phyloP scores from a whole-genome alignment of 2,888 invertebrate species.

The Achlya flavicornis region DNA sequence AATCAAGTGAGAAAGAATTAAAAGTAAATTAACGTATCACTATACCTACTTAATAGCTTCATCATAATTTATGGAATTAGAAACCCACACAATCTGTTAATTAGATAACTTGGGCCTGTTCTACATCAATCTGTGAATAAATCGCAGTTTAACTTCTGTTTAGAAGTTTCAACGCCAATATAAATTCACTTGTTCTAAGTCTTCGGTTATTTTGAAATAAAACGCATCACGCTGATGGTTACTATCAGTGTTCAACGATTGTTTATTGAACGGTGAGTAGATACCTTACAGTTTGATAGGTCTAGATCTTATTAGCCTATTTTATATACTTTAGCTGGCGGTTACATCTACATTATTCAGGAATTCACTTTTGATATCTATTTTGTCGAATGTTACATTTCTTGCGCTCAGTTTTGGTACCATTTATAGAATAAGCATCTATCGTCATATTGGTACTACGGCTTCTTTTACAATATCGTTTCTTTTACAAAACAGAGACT shows the following conservation, averaged over 20 bases:
- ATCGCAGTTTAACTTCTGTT: not conserved
- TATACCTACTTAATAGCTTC: not conserved
- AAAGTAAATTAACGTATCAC: slow-evolving; percentile 16
- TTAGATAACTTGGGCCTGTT: not conserved
- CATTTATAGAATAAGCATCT: too few relatives aligned
- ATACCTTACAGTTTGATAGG: not conserved
- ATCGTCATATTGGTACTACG: too few relatives aligned
- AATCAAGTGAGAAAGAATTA: slow-evolving; percentile 22
- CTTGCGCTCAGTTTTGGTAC: too few relatives aligned
- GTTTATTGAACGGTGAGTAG: not conserved
- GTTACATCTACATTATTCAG: not conserved
- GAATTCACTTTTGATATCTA: not conserved
- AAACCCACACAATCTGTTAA: not conserved
- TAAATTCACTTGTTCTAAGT: not conserved
- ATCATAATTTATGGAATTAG: not conserved
- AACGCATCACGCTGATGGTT: slow-evolving; percentile 7
- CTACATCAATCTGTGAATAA: not conserved
- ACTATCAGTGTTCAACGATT: slow-evolving; percentile 7
- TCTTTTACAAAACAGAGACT: too few relatives aligned
- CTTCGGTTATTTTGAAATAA: slow-evolving; percentile 1
- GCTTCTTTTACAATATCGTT: too few relatives aligned
- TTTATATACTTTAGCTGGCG: not conserved
- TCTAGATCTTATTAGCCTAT: not conserved
- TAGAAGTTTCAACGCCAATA: slow-evolving; percentile 2
- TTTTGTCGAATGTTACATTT: slow-evolving; percentile 8